These are phyloP conservation scores for Dendrophyllia cribrosa DNA, from an alignment of 64 coral and sea anemone genomes.

Conservation along the genomic window DNA sequence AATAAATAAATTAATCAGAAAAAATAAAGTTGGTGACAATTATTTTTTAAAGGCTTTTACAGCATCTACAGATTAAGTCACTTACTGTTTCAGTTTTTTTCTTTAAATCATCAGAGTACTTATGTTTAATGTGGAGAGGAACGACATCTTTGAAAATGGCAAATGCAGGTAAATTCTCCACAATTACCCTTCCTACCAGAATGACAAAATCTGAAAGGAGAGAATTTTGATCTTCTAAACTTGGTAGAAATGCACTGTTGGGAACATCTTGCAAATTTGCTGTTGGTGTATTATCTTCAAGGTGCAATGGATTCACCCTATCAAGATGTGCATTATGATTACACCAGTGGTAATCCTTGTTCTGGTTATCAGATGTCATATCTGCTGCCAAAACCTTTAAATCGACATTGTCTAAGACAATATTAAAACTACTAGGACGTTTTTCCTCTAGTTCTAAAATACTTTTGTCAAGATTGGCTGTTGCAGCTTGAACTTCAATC, in stretches of 20 bases:
- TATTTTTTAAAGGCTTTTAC: too few species aligned
- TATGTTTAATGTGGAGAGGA: constrained; percentile 35
- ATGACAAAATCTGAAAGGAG: background rate
- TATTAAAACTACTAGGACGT: constrained; percentile 9
- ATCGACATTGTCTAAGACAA: constrained; percentile 59
- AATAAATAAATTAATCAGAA: background rate
- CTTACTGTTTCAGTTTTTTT: constrained; percentile 53
- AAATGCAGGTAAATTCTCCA: constrained; percentile 42
- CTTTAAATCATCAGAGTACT: constrained; percentile 40
- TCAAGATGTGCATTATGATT: constrained; percentile 43
- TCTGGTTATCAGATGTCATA: constrained; percentile 66
- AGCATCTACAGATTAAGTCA: too few species aligned
- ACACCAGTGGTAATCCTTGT: constrained; percentile 66
- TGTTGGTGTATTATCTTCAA: constrained; percentile 44
- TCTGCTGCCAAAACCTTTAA: constrained; percentile 31
- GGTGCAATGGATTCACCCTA: constrained; percentile 12
- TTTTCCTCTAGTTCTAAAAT: background rate
- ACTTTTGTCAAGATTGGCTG: background rate
- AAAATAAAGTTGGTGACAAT: too few species aligned
- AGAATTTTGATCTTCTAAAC: background rate
- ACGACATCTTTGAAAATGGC: constrained; percentile 22
- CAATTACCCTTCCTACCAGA: background rate
- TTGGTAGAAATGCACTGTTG: constrained; percentile 14
- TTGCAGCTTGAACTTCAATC: constrained; percentile 3
- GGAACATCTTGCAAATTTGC: constrained; percentile 20